phyloP scores from a whole-genome alignment of 1,140 invertebrate genomes.

The Drosophila quadrilineata region DNA sequence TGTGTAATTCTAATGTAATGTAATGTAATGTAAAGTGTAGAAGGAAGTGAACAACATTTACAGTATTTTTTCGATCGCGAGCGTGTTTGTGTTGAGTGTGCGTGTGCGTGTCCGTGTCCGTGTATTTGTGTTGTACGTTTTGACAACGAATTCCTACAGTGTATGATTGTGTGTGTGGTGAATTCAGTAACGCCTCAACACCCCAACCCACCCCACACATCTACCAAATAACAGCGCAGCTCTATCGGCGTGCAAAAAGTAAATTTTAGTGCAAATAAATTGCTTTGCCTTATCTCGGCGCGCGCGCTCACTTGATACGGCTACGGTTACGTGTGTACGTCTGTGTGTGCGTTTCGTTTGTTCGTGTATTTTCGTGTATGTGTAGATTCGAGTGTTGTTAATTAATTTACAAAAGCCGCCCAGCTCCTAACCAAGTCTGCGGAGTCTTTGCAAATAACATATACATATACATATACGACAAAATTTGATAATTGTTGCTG shows the following conservation, averaged over 20 bases:
- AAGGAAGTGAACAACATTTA: conserved; percentile 13
- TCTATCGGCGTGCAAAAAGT: conserved; percentile 60
- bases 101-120: conserved; percentile 57
- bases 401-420: conserved; percentile 47
- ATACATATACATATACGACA: conserved; percentile 29
- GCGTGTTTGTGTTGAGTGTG: no score
- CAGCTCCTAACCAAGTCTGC: conserved; percentile 8
- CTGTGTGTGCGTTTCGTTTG: conserved; percentile 19
- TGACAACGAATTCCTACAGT: conserved; percentile 27
- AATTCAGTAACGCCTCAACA: conserved; percentile 46
- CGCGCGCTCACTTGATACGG: conserved; percentile 53
- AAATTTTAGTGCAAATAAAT: conserved; percentile 78
- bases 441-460: conserved; percentile 40
- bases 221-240: no score
- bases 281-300: conserved; percentile 73
- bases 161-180: conserved; percentile 59
- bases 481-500: conserved; percentile 25
- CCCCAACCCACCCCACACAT: neutral
- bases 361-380: conserved; percentile 32
- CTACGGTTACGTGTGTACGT: conserved; percentile 19
- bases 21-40: no score
- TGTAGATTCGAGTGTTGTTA: conserved; percentile 52
- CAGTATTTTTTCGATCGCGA: no score
- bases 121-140: conserved; percentile 24
- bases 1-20: no score